These are phyloP conservation scores for Pammene aurita DNA, from an alignment of 2,888 invertebrate species.

Conservation along the genomic window DNA sequence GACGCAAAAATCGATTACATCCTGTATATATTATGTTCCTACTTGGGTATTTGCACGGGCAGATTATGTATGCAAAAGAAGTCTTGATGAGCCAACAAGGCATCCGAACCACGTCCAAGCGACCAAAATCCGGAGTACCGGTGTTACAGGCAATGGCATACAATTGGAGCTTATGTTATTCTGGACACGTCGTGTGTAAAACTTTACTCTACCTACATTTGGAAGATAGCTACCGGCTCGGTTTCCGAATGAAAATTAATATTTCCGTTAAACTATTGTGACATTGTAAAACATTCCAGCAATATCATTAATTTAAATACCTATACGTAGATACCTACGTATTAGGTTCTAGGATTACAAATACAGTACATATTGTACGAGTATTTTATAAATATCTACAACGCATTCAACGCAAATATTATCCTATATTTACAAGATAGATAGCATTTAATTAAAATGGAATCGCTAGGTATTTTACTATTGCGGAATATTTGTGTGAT, in stretches of 20 bases:
- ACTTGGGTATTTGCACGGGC: conserved; percentile 9
- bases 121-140: conserved; percentile 20
- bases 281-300: neutral
- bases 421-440: too few relatives aligned
- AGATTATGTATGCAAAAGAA: conserved; percentile 37
- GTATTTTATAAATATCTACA: too few relatives aligned
- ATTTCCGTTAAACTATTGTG: conserved; percentile 31
- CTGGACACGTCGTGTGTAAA: conserved; percentile 15
- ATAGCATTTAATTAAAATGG: too few relatives aligned
- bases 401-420: too few relatives aligned
- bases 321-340: too few relatives aligned
- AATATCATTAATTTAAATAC: neutral
- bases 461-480: too few relatives aligned
- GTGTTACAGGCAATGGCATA: neutral
- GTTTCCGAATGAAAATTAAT: conserved; percentile 30
- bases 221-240: conserved; percentile 21
- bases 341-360: too few relatives aligned
- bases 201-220: conserved; percentile 20
- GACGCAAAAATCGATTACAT: too few relatives aligned
- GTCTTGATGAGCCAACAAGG: conserved; percentile 34
- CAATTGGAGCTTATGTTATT: conserved; percentile 16
- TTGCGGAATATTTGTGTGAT: too few relatives aligned
- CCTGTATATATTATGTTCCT: neutral
- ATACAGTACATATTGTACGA: too few relatives aligned
- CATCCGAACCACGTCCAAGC: conserved; percentile 21